Conservation (phyloP, 2,797 vertebrate species). For the Myotis findleyi region DNA sequence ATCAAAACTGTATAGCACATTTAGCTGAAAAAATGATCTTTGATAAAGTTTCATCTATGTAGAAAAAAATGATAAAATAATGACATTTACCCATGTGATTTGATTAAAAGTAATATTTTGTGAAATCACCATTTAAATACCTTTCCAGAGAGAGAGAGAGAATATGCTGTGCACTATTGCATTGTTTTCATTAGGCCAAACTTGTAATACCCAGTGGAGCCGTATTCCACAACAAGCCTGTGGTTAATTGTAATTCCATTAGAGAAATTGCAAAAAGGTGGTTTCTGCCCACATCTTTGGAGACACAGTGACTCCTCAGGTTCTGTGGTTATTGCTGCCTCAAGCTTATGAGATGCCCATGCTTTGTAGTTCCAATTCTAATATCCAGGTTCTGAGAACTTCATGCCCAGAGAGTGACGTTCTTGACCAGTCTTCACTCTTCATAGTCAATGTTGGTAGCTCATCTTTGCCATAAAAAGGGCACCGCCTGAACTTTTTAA, state of each 20-base stretch:
- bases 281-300: conserved; percentile 69
- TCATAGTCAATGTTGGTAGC: neutral
- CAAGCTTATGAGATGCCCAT: conserved; percentile 46
- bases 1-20: conserved; percentile 36
- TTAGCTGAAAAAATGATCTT: conserved; percentile 45
- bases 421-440: neutral
- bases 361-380: conserved; percentile 9
- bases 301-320: conserved; percentile 57
- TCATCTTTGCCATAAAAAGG: neutral
- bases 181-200: conserved; percentile 64
- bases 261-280: conserved; percentile 60
- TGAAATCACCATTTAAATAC: conserved; percentile 58
- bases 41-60: conserved; percentile 59
- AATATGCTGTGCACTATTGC: neutral
- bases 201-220: conserved; percentile 40
- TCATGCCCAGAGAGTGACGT: neutral
- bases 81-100: neutral
- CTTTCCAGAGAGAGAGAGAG: neutral
- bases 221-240: conserved; percentile 54
- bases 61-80: conserved; percentile 62
- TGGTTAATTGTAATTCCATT: conserved; percentile 72
- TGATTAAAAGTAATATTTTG: conserved; percentile 69
- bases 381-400: conserved; percentile 14
- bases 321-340: conserved; percentile 62
- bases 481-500: neutral